phyloP scores from a whole-genome alignment of 2,797 vertebrate genomes.

The Gobio occitaniae region DNA sequence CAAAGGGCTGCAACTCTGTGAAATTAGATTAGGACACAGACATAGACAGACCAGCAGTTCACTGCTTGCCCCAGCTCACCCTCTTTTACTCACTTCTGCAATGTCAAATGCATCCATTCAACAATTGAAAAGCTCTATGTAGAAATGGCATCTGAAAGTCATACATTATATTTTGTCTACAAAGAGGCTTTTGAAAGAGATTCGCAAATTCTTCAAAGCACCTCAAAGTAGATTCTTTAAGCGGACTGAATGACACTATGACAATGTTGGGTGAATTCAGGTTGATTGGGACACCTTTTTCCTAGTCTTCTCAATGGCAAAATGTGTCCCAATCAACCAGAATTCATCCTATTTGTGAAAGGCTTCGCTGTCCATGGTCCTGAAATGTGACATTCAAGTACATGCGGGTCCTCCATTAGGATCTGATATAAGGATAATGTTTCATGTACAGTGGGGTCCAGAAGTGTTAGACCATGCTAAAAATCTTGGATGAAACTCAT shows the following conservation, averaged over 20 bases:
- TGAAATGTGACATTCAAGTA: not conserved
- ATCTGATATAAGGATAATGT: not conserved
- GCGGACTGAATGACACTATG: not conserved
- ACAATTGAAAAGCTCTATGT: conserved; percentile 12
- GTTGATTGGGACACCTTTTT: not conserved
- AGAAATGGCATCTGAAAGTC: conserved; percentile 10
- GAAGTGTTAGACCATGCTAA: not conserved
- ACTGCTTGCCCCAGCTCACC: conserved; percentile 39
- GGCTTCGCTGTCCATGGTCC: conserved; percentile 14
- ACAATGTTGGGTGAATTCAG: not conserved
- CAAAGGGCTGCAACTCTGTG: conserved; percentile 72
- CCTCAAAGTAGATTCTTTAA: conserved; percentile 1
- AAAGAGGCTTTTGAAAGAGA: conserved; percentile 27
- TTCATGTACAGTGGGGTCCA: not conserved
- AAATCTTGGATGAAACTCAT: not conserved
- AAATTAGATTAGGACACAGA: conserved; percentile 76
- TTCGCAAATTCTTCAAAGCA: not conserved
- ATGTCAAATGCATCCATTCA: conserved; percentile 35
- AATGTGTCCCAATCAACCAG: not conserved
- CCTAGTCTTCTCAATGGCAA: not conserved
- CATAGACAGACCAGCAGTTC: conserved; percentile 57
- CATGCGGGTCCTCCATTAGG: not conserved
- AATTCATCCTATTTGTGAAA: not conserved
- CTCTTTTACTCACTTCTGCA: conserved; percentile 11
- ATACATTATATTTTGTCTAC: conserved; percentile 18